Evolutionary conservation across 2,797 vertebrate genomes (phyloP), one percentile per base, ranked within the genome.

Genomic region (Gallinago solitaria): DNA sequence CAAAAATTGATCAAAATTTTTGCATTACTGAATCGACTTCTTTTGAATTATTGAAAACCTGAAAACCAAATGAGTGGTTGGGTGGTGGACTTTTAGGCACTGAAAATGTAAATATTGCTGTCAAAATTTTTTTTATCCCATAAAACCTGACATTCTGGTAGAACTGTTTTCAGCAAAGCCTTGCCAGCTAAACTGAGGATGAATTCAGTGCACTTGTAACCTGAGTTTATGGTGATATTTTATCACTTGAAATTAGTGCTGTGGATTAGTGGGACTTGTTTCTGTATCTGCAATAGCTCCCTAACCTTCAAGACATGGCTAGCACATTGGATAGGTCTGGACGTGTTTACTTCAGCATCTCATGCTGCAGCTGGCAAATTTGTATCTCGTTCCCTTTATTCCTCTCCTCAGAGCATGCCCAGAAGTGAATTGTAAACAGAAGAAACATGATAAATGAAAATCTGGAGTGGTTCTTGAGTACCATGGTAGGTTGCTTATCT

Each of bases 91-190:
- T 35, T 85, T 81, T 57, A 86, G 21, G 8, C 30, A n/a, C 33
- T 81, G 37, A 57, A 88, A 80, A 91, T 25, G 5, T 47, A 90
- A 86, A 81, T 76, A 57, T 69, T 91, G 92, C 68, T 54, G 19
- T 45, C 16, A 83, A 89, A 93, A 71, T 61, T 61, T 53, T 75
- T 0, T 0, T 39, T 75, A 47, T 47, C 13, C 60, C 76, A 48
- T 14, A 64, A 91, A 95, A 78, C 20, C 24, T 5, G 2, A 11
- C 11, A 5, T 4, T 77, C 25, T 77, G 56, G 28, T 8, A 63
- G 54, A 90, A 70, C 24, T 23, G 6, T 24, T 68, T 30, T 51
- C 27, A 80, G n/a, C 9, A 37, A 41, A 81, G 51, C 15, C 2
- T 28, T 57, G 61, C 24, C n/a, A 60, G 12, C 28, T 69, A 68